Evolutionary conservation across 2,888 invertebrate genomes (phyloP).

Genomic region (Fragum sueziense): DNA sequence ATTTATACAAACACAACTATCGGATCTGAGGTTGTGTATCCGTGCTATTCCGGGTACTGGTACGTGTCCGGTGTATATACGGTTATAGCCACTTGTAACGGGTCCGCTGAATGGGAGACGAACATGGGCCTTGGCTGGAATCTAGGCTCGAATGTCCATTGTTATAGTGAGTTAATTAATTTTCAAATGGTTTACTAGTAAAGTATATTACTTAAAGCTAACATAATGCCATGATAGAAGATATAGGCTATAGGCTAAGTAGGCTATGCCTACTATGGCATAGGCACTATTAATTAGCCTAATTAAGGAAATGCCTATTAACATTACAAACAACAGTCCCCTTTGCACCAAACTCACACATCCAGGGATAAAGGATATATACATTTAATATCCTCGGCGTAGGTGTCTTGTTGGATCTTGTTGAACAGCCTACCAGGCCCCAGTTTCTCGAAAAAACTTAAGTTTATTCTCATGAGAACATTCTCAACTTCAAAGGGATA

Average conservation of each 20-base stretch:
- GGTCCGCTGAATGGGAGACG: constrained; percentile 31
- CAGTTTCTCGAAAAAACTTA: no score
- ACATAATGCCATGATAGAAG: neutral
- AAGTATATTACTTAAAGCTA: neutral
- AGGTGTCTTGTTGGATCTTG: no score
- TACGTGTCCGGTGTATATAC: neutral
- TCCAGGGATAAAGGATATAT: no score
- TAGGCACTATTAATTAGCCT: no score
- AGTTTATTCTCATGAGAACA: no score
- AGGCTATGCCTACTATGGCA: neutral
- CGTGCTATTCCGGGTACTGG: constrained; percentile 37
- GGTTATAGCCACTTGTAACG: constrained; percentile 31
- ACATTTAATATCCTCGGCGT: no score
- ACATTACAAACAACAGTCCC: no score
- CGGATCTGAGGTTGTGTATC: constrained; percentile 29
- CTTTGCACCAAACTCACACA: no score
- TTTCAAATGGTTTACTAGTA: no score
- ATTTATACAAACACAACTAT: constrained; percentile 12
- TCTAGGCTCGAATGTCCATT: neutral
- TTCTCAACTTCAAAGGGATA: no score
- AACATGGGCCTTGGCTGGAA: neutral
- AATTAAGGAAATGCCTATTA: no score
- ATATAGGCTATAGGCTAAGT: neutral
- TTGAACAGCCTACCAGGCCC: no score
- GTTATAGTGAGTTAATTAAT: neutral